A percentile compares a stretch with the other conserved stretches of the same genome.
Evolutionary conservation across 2,888 invertebrate genomes (phyloP).

Genomic region (Scaptomyza caliginosa): DNA sequence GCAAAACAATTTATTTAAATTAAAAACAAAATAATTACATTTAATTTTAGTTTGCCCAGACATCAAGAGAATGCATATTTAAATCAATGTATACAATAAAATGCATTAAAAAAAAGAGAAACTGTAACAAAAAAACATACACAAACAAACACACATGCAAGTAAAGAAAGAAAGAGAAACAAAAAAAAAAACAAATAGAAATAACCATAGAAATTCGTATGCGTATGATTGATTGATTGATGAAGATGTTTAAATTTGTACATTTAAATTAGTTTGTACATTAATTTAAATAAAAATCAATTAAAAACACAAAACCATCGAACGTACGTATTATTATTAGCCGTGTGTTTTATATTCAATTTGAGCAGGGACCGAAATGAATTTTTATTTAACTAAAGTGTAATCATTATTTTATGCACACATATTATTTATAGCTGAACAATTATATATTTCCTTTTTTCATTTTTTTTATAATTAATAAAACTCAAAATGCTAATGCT

Average conservation of each 20-base stretch:
- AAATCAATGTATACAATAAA: conserved; percentile 47
- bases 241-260: conserved; percentile 77
- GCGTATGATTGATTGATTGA: conserved; percentile 71
- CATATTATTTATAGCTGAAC: conserved; percentile 24
- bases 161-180: conserved; percentile 15
- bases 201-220: conserved; percentile 69
- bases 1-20: conserved; percentile 26
- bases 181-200: conserved; percentile 20
- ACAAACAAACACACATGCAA: conserved; percentile 42
- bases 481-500: conserved; percentile 47
- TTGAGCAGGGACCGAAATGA: conserved; percentile 31
- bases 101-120: conserved; percentile 37
- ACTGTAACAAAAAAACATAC: conserved; percentile 41
- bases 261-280: conserved; percentile 82
- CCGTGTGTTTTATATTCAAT: conserved; percentile 26
- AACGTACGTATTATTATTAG: conserved; percentile 25
- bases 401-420: conserved; percentile 41
- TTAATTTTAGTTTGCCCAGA: conserved; percentile 47
- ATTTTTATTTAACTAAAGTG: conserved; percentile 34
- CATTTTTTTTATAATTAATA: conserved; percentile 35
- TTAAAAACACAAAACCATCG: conserved; percentile 61
- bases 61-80: conserved; percentile 37
- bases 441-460: conserved; percentile 46
- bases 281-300: conserved; percentile 80
- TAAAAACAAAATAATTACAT: conserved; percentile 20